Evolutionary conservation across 1,140 invertebrate species (phyloP), one percentile per base, ranked within the genome.

Genomic region (Aplysia californica): DNA sequence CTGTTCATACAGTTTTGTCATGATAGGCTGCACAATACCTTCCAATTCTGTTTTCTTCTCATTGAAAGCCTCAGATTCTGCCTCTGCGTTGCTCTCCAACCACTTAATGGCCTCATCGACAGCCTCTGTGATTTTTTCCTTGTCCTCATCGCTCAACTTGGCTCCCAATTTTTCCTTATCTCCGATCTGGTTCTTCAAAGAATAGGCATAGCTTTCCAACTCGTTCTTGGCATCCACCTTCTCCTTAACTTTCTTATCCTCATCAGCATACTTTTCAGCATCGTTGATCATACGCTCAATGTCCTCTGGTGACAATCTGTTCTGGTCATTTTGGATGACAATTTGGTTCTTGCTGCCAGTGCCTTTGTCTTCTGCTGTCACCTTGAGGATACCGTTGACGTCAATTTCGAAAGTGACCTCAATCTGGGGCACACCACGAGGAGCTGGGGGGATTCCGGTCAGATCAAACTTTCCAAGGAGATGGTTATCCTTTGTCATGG

Each of bases 401-500:
- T 99, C 98, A 84, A 99, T 99, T 91, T 99, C 98, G 87, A 99
- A 99, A 0, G 97, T 99, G 1, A 99, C 97, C 91, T 99, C 97
- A 87, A 99, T 99, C 91, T 99, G 97, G n/a, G 98, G 97, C 56
- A 99, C 97, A 76, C 98, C 98, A 87, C 98, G 92, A 3, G 97
- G 97, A 61, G 98, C 97, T 50, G 97, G 97, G 79, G 98, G 98
- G 80, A 99, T 98, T 66, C 97, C 98, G 78, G 97, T 99, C 35
- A 99, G 90, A 89, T 99, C 98, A 90, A 99, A 99, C 90, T 99
- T 99, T 76, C 97, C 97, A 38, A 99, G 92, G 68, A 97, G 91
- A 91, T 99, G 97, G 90, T 99, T 99, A 88, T 99, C 98, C 91
- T 99, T 99, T 77, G 98, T 99, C 98, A 99, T 98, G 36, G 98